Conservation (phyloP, 2,797 vertebrate genomes). For the Dicrostonyx torquatus region DNA sequence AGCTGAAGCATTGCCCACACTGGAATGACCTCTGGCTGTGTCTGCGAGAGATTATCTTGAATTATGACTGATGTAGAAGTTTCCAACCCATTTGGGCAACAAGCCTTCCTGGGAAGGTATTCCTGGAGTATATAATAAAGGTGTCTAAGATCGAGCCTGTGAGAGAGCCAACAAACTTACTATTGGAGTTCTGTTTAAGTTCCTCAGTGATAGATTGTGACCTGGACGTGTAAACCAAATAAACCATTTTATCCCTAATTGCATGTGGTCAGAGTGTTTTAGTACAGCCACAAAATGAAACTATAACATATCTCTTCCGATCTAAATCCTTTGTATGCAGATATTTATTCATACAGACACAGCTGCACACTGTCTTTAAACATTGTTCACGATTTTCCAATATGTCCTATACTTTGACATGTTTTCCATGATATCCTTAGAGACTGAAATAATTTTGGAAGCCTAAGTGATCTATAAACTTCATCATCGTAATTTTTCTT, state of each 20-base stretch:
- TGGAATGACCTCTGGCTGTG: background rate
- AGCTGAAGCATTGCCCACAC: background rate
- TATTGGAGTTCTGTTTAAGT: background rate
- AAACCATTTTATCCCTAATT: background rate
- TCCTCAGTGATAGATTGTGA: background rate
- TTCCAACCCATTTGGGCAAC: background rate
- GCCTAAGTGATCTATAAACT: background rate
- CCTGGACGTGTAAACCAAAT: background rate
- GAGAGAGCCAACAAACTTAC: background rate
- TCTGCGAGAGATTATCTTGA: background rate
- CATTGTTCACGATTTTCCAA: background rate
- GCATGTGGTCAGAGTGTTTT: background rate
- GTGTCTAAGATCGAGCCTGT: background rate
- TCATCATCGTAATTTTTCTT: background rate
- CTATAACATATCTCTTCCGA: background rate
- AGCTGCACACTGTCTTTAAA: background rate
- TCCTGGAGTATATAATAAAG: background rate
- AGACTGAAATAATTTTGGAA: constrained; percentile 4
- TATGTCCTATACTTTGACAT: background rate
- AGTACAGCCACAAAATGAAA: background rate
- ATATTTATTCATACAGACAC: background rate
- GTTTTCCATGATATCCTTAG: background rate
- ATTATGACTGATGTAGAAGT: background rate
- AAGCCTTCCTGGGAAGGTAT: background rate
- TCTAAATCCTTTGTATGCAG: background rate